Conservation (phyloP, 2,888 invertebrate species). For the Chrysotoxum bicinctum region DNA sequence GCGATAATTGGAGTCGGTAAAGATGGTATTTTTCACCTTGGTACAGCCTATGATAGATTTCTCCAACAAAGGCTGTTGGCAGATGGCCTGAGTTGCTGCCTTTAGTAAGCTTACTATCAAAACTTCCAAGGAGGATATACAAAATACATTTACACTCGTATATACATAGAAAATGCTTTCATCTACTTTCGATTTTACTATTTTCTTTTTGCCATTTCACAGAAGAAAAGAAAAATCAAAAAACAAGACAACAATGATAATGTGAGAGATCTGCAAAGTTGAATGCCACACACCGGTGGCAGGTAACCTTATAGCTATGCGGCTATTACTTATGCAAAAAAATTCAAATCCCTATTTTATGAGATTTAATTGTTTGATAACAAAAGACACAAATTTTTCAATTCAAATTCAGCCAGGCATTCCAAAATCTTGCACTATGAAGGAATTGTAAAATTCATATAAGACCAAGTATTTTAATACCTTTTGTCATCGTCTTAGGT, state of each 20-base stretch:
- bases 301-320: slow-evolving; percentile 38
- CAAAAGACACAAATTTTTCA: slow-evolving; percentile 10
- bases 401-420: slow-evolving; percentile 15
- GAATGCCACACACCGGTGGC: slow-evolving; percentile 42
- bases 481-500: slow-evolving; percentile 15
- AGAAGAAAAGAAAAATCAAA: background rate
- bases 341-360: slow-evolving; percentile 43
- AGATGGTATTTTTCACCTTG: slow-evolving; percentile 52
- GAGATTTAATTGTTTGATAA: slow-evolving; percentile 10
- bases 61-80: slow-evolving; percentile 27
- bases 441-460: slow-evolving; percentile 10
- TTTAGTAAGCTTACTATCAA: background rate
- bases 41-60: slow-evolving; percentile 40
- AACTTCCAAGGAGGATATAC: slow-evolving; percentile 34
- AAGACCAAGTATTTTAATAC: background rate
- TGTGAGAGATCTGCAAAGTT: slow-evolving; percentile 54
- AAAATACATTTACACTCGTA: too few species aligned
- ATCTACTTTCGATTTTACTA: slow-evolving; percentile 60
- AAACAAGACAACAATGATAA: slow-evolving; percentile 34
- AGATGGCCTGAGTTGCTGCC: slow-evolving; percentile 6
- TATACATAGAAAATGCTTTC: too few species aligned
- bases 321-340: slow-evolving; percentile 48
- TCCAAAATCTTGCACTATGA: background rate
- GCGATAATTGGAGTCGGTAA: slow-evolving; percentile 49
- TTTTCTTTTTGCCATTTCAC: slow-evolving; percentile 33